Base-by-base conservation (phyloP, 1,140 invertebrate genomes). In the Zeugodacus cucurbitae region DNA sequence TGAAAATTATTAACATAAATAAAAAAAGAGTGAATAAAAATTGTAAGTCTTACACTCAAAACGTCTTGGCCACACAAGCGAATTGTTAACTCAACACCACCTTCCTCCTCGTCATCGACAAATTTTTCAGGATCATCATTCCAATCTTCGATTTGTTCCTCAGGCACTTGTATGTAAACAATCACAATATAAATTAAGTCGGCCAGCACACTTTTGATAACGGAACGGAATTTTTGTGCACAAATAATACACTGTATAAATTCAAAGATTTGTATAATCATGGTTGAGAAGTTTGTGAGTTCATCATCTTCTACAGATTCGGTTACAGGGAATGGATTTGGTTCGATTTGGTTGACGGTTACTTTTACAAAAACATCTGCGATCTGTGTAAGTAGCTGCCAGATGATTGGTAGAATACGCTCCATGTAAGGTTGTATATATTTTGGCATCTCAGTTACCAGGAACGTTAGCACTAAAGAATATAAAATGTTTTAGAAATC, bases 81-180 rank as follows among this genome's bases (percentile, higher is more conserved):
- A n/a, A 97, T 95, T 34, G 96, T 96, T 89, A 96, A 96, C 7
- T 95, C 95, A 78, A 95, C 96, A 2, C 95, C 95, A 86, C 95
- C 95, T 88, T 97, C 95, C 91, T 97, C 96, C 91, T 97, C 97
- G 91, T 97, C 96, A 90, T 97, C 96, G 7, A 97, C 96, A 94
- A 97, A 97, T 89, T 96, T 95, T 90, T 96, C 96, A 0, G 96
- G 96, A 94, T 96, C 96, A 44, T 93, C 94, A 57, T 94, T 95
- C 97, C 97, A 97, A 54, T 95, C 91, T 90, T 95, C 94, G 74
- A 96, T 95, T 94, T 97, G 96, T 90, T 97, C 96, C 89, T 97
- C 96, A 6, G 96, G 96, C 87, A 97, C 96, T 87, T 89, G 88
- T 20, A 92, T 93, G 41, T 93, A 93, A 54, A 97, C 94, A 59